These are phyloP conservation scores for Catharus ustulatus DNA, from an alignment of 2,797 vertebrate species.

Conservation along the genomic window DNA sequence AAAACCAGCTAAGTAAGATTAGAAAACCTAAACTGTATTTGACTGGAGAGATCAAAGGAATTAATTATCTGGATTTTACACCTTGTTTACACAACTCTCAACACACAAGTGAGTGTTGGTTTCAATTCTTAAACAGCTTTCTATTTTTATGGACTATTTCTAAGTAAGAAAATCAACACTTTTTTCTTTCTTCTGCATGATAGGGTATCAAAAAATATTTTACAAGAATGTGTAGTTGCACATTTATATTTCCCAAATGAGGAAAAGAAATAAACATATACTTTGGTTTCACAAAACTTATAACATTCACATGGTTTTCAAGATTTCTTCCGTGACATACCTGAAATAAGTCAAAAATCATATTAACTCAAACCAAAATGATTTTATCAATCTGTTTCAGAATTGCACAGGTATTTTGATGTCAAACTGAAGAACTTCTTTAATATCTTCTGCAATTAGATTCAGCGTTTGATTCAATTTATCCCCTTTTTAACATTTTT, in stretches of 20 bases:
- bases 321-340: not conserved
- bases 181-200: not conserved
- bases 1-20: not conserved
- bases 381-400: not conserved
- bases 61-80: not conserved
- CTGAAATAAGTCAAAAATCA: not conserved
- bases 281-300: not conserved
- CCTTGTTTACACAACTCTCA: not conserved
- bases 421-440: not conserved
- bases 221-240: not conserved
- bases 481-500: not conserved
- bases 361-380: not conserved
- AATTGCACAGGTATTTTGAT: not conserved
- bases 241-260: not conserved
- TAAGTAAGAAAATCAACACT: not conserved
- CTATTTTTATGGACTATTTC: not conserved
- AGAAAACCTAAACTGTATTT: not conserved
- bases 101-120: rapidly evolving
- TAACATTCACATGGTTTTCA: not conserved
- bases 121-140: not conserved
- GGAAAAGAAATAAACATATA: not conserved
- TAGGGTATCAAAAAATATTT: not conserved
- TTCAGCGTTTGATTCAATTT: not conserved
- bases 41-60: not conserved
- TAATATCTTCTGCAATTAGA: not conserved